A percentile compares a stretch with the other conserved stretches of the same genome.
These are phyloP conservation scores for Drosophila monieri DNA, from an alignment of 2,888 invertebrate genomes.

Conservation along the genomic window DNA sequence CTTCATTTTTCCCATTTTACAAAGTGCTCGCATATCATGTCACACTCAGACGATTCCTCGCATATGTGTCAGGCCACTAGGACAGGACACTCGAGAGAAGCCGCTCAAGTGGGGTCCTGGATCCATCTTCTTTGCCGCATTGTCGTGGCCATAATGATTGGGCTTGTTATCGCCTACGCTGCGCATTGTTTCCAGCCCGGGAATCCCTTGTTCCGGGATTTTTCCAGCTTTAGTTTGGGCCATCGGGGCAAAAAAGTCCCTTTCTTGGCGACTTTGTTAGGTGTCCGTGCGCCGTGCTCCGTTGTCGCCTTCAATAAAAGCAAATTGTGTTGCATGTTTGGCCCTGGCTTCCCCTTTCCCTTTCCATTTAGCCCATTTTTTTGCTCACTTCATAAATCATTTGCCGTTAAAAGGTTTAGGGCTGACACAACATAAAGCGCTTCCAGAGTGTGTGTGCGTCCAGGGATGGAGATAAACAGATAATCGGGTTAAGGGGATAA, in stretches of 20 bases:
- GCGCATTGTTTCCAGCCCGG: conserved; percentile 64
- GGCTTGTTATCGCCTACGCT: conserved; percentile 75
- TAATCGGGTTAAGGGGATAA: conserved; percentile 48
- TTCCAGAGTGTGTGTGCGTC: conserved; percentile 3
- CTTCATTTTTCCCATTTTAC: conserved; percentile 72
- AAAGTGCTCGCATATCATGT: conserved; percentile 82
- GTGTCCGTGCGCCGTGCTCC: conserved; percentile 35
- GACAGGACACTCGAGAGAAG: conserved; percentile 57
- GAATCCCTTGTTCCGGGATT: conserved; percentile 19
- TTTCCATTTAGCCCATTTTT: conserved; percentile 16
- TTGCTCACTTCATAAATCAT: conserved; percentile 73
- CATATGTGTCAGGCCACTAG: conserved; percentile 69
- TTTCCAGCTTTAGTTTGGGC: conserved; percentile 47
- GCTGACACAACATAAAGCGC: conserved; percentile 54
- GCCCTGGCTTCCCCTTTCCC: conserved; percentile 45
- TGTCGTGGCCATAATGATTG: conserved; percentile 75
- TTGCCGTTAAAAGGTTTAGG: conserved; percentile 71
- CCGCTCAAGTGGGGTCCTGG: conserved; percentile 63
- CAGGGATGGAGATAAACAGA: conserved; percentile 49
- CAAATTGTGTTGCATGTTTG: conserved; percentile 79
- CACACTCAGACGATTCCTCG: conserved; percentile 71
- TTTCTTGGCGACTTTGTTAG: conserved; percentile 21
- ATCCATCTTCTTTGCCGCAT: conserved; percentile 44
- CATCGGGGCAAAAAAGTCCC: conserved; percentile 34
- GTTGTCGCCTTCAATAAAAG: conserved; percentile 76